Conservation (phyloP, 2,888 invertebrate species). For the Stenoptilia bipunctidactyla region DNA sequence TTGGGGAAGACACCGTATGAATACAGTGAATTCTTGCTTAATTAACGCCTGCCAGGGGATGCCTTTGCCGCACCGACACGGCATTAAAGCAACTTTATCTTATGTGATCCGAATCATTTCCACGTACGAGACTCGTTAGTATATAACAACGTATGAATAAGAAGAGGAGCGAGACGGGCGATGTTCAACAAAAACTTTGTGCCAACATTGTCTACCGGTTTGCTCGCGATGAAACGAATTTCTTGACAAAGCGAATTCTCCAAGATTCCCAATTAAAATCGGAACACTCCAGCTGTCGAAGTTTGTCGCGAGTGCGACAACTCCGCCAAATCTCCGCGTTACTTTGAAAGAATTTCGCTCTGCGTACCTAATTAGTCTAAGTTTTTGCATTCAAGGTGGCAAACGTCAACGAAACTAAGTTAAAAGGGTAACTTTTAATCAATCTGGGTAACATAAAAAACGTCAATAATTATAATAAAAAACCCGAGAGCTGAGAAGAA, state of each 20-base stretch:
- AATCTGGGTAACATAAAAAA: too few relatives aligned
- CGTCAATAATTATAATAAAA: too few relatives aligned
- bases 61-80: slow-evolving; percentile 16
- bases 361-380: slow-evolving; percentile 56
- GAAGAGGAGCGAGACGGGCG: slow-evolving; percentile 7
- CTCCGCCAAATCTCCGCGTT: slow-evolving; percentile 54
- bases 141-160: too few relatives aligned
- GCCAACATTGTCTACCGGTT: slow-evolving; percentile 36
- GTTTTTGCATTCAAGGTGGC: slow-evolving; percentile 58
- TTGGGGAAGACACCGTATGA: slow-evolving; percentile 41
- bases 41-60: slow-evolving; percentile 42
- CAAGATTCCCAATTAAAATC: slow-evolving; percentile 64
- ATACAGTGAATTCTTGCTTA: slow-evolving; percentile 57
- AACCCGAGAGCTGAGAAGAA: too few relatives aligned
- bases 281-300: slow-evolving; percentile 51
- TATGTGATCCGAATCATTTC: slow-evolving; percentile 30
- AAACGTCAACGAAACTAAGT: slow-evolving; percentile 28
- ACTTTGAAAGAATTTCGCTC: slow-evolving; percentile 56
- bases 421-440: slow-evolving; percentile 52
- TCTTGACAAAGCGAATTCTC: slow-evolving; percentile 58
- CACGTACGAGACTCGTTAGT: slow-evolving; percentile 20
- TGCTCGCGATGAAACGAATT: slow-evolving; percentile 38
- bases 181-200: slow-evolving; percentile 25
- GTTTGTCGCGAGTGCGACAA: slow-evolving; percentile 34
- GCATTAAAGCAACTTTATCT: slow-evolving; percentile 25